Evolutionary conservation across 2,113 vertebrate genomes (phyloP), one percentile per base, ranked within the genome.

Genomic region (Bujurquina vittata): DNA sequence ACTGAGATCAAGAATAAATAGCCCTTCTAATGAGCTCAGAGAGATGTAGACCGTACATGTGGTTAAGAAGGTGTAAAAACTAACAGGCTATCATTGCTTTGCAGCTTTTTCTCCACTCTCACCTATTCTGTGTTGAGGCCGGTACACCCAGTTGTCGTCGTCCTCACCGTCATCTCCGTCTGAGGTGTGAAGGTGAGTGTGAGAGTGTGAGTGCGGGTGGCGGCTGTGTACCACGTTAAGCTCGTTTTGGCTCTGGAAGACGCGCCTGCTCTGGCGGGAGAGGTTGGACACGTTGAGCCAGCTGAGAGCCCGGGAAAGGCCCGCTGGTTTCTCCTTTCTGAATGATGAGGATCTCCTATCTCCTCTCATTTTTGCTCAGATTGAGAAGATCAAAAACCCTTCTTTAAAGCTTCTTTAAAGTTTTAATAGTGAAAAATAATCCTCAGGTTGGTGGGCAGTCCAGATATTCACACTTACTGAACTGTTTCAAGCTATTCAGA

Each of bases 241-340:
- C 57, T 98, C 96, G 11, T 93, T 96, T 92, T 97, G 97, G 87
- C 98, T 99, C 90, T 96, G 97, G 86, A 98, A 99, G 78, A 98
- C 91, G 85, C 96, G 96, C 86, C 97, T 96, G 92, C 96, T 97
- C 92, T 97, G 96, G 88, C 94, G 96, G 79, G 97, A 97, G 63
- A 99, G 95, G 61, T 96, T 96, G 78, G 97, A 97, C 92, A 98
- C 95, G 91, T 95, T 97, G 91, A 99, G 96, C 97, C 97, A 99
- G 94, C 97, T 98, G 78, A 97, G 95, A 80, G 98, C 96, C 18
- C 96, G 97, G 3, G 97, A 96, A 84, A 99, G 78, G 10, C 89
- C 95, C n/a, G 95, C 94, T 0, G 96, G 83, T 77, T 96, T 97
- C 87, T 97, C 95, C 93, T 94, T 95, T 86, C 94, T 95, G 91